Evolutionary conservation across 2,113 vertebrate genomes (phyloP), one percentile per base, ranked within the genome.

Genomic region (Callocephalon fimbriatum): DNA sequence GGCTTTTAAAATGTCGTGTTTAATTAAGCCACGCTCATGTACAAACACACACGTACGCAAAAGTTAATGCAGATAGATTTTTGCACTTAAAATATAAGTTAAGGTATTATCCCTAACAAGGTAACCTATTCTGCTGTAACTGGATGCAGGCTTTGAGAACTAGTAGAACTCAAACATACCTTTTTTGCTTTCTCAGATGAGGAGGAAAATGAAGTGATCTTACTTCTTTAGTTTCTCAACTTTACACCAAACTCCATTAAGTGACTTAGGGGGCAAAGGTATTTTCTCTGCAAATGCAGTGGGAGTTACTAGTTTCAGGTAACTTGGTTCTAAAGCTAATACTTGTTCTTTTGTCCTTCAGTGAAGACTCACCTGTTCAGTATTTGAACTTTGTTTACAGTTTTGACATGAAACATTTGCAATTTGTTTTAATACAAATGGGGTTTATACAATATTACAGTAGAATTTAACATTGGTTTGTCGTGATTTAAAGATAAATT

Each of bases 1-100:
- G 26, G 26, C 35, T 12, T 87, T 81, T 54, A 90, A 68, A 83
- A 48, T 65, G 35, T 38, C 25, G 17, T 86, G 1, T 65, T 71
- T 86, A 86, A 40, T 63, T 23, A 71, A 81, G 38, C 25, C 44
- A 42, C 59, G 27, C 31, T 54, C 5, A 4, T 21, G 29, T n/a
- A 63, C 2, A 1, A 86, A 31, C 42, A 67, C 22, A 58, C 14
- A 14, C 0, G 0, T 63, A 29, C 21, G 21, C 29, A 18, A 6
- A 67, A 71, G 56, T 63, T 85, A 81, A 67, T 40, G 42, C 29
- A 56, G 56, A n/a, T 18, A 45, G 47, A 45, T 18, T 81, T 81
- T 90, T 82, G 3, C 9, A 14, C 51, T 71, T 86, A 53, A 61
- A 74, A 23, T 54, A 3, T n/a, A 45, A 72, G 26, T 45, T 50